phyloP scores from a whole-genome alignment of 1,140 invertebrate species.

The Drosophila nasuta region DNA sequence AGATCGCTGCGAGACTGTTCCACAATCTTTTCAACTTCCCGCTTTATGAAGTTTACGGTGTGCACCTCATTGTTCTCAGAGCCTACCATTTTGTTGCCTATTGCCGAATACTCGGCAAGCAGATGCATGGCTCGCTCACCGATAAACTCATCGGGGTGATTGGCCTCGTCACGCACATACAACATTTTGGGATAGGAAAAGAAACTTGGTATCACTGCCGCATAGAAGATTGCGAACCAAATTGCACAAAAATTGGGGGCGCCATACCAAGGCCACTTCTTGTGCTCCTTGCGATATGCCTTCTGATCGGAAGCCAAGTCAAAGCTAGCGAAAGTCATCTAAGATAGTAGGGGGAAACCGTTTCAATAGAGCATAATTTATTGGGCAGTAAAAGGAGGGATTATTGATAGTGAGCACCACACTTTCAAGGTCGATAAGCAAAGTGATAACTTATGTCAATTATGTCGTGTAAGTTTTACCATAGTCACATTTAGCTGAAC shows the following conservation, averaged over 20 bases:
- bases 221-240: constrained; percentile 75
- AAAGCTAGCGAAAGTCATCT: constrained; percentile 63
- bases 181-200: constrained; percentile 74
- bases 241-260: constrained; percentile 68
- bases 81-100: constrained; percentile 89
- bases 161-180: constrained; percentile 54
- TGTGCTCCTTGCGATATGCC: constrained; percentile 16
- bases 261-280: constrained; percentile 76
- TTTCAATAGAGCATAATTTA: too few relatives aligned
- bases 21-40: constrained; percentile 75
- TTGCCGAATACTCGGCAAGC: constrained; percentile 88
- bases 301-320: constrained; percentile 46
- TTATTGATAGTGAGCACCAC: too few relatives aligned
- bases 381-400: too few relatives aligned
- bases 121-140: constrained; percentile 80
- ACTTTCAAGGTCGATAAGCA: too few relatives aligned
- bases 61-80: constrained; percentile 88
- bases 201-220: constrained; percentile 70
- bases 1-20: constrained; percentile 83
- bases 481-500: too few relatives aligned
- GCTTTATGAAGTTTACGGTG: constrained; percentile 86
- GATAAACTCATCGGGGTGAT: constrained; percentile 75
- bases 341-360: not conserved
- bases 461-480: too few relatives aligned
- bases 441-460: too few relatives aligned